Percentiles rank a stretch among this genome's conserved stretches.
These are phyloP conservation scores for Anodontia alba DNA, from an alignment of 2,888 invertebrate genomes.

Conservation along the genomic window DNA sequence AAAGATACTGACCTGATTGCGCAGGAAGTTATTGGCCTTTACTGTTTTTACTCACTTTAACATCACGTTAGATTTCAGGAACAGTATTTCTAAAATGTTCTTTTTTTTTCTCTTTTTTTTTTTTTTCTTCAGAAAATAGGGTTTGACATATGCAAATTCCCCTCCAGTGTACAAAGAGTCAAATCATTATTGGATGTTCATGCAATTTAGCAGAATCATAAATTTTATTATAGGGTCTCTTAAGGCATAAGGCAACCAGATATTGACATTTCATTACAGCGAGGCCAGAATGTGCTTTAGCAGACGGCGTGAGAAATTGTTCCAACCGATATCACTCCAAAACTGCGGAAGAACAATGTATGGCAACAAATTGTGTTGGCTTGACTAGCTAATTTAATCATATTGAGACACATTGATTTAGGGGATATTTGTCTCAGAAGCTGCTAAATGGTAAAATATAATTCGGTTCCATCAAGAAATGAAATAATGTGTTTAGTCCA, in stretches of 20 bases:
- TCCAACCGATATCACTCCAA: neutral
- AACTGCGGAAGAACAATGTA: neutral
- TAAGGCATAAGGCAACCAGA: conserved; percentile 8
- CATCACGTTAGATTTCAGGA: too few relatives aligned
- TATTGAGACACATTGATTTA: conserved; percentile 17
- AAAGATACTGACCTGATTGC: too few relatives aligned
- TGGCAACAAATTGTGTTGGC: neutral
- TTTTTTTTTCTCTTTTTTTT: too few relatives aligned
- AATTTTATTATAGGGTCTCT: conserved; percentile 20
- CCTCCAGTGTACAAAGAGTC: neutral
- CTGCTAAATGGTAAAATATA: conserved; percentile 13
- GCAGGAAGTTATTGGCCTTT: too few relatives aligned
- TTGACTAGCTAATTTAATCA: conserved; percentile 12
- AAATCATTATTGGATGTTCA: conserved; percentile 19
- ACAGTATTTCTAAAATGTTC: too few relatives aligned
- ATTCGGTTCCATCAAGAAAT: conserved; percentile 8
- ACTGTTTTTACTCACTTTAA: too few relatives aligned
- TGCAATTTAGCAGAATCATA: conserved; percentile 21
- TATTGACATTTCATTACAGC: conserved; percentile 18
- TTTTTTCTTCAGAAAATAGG: too few relatives aligned
- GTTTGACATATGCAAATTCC: too few relatives aligned
- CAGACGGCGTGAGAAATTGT: neutral
- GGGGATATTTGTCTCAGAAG: conserved; percentile 6
- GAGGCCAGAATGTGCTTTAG: neutral
- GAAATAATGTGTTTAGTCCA: neutral